Evolutionary conservation across 2,888 invertebrate genomes (phyloP).

Genomic region (Mystacides longicornis): DNA sequence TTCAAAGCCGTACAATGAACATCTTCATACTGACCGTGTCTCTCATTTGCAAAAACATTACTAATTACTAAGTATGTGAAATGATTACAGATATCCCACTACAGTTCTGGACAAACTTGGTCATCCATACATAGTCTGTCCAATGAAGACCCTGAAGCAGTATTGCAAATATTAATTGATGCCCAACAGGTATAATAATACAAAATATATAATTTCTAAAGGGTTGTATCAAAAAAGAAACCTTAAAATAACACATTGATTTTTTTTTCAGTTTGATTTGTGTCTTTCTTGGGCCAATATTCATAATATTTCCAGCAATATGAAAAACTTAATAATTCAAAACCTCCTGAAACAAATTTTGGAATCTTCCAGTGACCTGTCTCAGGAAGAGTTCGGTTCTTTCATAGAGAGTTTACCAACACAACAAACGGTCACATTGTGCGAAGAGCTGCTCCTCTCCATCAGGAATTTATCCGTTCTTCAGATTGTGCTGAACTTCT

Average conservation of each 20-base stretch:
- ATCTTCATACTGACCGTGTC: too few species aligned
- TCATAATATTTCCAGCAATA: constrained; percentile 50
- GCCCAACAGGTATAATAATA: constrained; percentile 41
- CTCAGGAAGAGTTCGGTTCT: constrained; percentile 41
- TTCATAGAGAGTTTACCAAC: constrained; percentile 54
- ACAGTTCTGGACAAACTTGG: constrained; percentile 54
- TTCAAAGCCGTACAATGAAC: too few species aligned
- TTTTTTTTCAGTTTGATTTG: constrained; percentile 48
- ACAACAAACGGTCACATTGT: constrained; percentile 52
- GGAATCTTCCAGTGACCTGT: constrained; percentile 43
- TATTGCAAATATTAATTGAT: constrained; percentile 49
- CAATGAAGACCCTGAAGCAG: constrained; percentile 44
- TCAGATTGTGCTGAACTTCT: constrained; percentile 56
- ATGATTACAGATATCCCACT: constrained; percentile 48
- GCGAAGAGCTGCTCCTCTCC: constrained; percentile 55
- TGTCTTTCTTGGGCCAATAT: constrained; percentile 64
- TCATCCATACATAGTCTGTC: constrained; percentile 51
- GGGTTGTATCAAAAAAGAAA: neutral
- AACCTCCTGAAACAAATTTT: constrained; percentile 51
- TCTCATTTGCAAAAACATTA: too few species aligned
- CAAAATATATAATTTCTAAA: neutral
- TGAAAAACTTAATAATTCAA: constrained; percentile 47
- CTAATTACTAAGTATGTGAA: too few species aligned
- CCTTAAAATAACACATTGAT: neutral
- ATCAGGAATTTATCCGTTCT: constrained; percentile 56